Percentiles rank a stretch among this genome's conserved stretches.
Evolutionary conservation across 92 coral and sea anemone genomes (phyloP).

Genomic region (Paramuricea clavata): DNA sequence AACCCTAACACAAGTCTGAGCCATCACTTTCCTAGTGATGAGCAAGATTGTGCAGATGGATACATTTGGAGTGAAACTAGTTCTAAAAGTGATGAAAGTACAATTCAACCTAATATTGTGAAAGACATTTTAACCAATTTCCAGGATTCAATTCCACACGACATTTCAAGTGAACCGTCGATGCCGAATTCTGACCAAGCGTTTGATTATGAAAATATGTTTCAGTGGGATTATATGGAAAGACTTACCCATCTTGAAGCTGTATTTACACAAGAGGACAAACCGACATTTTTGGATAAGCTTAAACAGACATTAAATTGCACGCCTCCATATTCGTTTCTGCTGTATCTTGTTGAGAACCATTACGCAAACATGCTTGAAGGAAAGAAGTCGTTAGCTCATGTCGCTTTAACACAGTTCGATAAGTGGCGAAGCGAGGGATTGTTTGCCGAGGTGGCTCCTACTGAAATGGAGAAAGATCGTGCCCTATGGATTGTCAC

Average conservation of each 20-base stretch:
- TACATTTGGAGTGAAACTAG: not conserved
- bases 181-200: not conserved
- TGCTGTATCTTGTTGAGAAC: slow-evolving; percentile 34
- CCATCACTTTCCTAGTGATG: no score
- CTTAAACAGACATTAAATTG: slow-evolving; percentile 9
- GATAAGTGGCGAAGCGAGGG: slow-evolving; percentile 76
- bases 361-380: slow-evolving; percentile 32
- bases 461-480: slow-evolving; percentile 80
- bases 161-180: not conserved
- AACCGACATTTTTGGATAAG: not conserved
- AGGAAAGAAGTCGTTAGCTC: slow-evolving; percentile 86
- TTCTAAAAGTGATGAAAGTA: not conserved
- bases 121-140: not conserved
- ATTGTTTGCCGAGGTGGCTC: slow-evolving; percentile 53
- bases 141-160: slow-evolving; percentile 2
- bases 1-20: no score
- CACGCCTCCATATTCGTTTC: slow-evolving; percentile 26
- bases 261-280: slow-evolving; percentile 27
- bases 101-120: not conserved
- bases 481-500: slow-evolving; percentile 80
- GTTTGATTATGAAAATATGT: slow-evolving; percentile 1
- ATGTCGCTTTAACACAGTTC: slow-evolving; percentile 82
- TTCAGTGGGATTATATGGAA: slow-evolving; percentile 36
- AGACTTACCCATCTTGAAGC: slow-evolving; percentile 31
- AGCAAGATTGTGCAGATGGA: not conserved